These are phyloP conservation scores for Dromiciops gliroides DNA, from an alignment of 2,113 vertebrate species.

Conservation along the genomic window DNA sequence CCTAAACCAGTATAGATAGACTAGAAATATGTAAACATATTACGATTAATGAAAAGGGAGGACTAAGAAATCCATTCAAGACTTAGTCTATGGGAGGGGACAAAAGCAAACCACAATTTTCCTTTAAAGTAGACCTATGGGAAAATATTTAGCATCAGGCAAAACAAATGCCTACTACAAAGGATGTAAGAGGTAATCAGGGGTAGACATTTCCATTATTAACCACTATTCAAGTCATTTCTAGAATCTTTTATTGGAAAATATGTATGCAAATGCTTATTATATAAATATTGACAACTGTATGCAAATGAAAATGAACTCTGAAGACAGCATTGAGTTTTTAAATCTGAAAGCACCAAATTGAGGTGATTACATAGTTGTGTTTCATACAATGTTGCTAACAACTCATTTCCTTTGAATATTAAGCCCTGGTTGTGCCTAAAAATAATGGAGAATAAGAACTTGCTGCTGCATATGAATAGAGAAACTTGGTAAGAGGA, in stretches of 20 bases:
- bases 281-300: neutral
- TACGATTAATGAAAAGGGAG: constrained; percentile 1
- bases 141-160: constrained; percentile 21
- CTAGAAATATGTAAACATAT: constrained; percentile 31
- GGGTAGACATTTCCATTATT: constrained; percentile 47
- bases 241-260: constrained; percentile 33
- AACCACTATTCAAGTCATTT: constrained; percentile 14
- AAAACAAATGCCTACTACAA: constrained; percentile 12
- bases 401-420: constrained; percentile 21
- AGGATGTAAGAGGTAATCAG: constrained; percentile 16
- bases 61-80: neutral
- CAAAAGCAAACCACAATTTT: constrained; percentile 20
- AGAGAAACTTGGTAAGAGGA: constrained; percentile 36
- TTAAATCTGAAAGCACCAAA: constrained; percentile 32
- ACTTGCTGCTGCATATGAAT: neutral
- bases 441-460: constrained; percentile 42
- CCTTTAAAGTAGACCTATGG: constrained; percentile 16
- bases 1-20: neutral
- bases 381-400: constrained; percentile 47
- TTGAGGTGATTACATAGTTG: constrained; percentile 31
- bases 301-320: neutral
- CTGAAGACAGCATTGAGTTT: neutral
- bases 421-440: constrained; percentile 22
- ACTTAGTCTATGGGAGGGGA: constrained; percentile 27
- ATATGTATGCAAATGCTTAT: constrained; percentile 9